These are phyloP conservation scores for Nannospalax galili DNA, from an alignment of 2,113 vertebrate genomes.

Conservation along the genomic window DNA sequence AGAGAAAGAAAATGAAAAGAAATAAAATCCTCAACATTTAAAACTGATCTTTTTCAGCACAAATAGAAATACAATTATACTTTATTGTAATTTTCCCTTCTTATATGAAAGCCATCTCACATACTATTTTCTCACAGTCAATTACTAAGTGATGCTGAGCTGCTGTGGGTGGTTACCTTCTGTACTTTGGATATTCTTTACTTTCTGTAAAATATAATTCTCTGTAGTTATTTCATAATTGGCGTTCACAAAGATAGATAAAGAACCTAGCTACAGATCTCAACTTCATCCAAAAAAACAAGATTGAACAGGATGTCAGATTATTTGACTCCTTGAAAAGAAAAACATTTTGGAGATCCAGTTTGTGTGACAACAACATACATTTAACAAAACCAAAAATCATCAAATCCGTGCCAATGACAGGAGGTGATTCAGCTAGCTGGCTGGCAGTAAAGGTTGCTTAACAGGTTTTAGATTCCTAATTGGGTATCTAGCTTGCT, in stretches of 20 bases:
- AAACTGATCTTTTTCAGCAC: background rate
- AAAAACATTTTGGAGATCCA: conserved; percentile 68
- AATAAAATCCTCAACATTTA: background rate
- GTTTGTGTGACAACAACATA: conserved; percentile 74
- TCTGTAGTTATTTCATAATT: conserved; percentile 36
- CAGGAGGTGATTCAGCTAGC: conserved; percentile 87
- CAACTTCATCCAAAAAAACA: conserved; percentile 32
- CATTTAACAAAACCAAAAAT: conserved; percentile 84
- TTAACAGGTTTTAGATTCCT: conserved; percentile 87
- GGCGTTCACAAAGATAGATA: conserved; percentile 56
- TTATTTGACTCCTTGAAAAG: conserved; percentile 66
- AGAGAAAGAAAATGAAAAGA: background rate
- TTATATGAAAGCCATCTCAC: background rate
- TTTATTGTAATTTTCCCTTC: background rate
- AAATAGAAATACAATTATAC: conserved; percentile 41
- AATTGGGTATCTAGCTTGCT: conserved; percentile 87
- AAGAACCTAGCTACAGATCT: conserved; percentile 48
- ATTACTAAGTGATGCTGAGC: background rate
- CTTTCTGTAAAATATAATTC: conserved; percentile 49
- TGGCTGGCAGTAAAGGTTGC: conserved; percentile 87
- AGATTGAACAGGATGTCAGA: conserved; percentile 46
- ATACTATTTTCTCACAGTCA: conserved; percentile 57
- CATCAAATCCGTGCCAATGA: conserved; percentile 80
- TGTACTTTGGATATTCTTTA: conserved; percentile 25
- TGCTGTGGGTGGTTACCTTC: conserved; percentile 43